phyloP scores from a whole-genome alignment of 2,113 vertebrate genomes.

The Tyrannus savana region DNA sequence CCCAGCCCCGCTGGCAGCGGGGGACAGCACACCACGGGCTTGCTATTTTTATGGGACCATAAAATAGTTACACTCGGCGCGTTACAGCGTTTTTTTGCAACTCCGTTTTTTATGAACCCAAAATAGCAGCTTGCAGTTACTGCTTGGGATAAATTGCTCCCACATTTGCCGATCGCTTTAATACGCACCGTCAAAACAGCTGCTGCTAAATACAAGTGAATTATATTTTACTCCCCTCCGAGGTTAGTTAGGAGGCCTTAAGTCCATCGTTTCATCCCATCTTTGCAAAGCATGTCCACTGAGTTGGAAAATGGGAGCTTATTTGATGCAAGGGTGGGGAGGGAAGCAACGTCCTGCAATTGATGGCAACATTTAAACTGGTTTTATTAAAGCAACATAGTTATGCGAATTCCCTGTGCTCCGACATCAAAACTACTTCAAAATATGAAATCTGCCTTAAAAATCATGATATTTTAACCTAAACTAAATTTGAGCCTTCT shows the following conservation, averaged over 20 bases:
- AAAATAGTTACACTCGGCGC: conserved; percentile 31
- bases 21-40: background rate
- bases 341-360: background rate
- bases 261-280: background rate
- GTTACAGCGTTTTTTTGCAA: conserved; percentile 30
- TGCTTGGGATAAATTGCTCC: conserved; percentile 62
- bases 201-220: conserved; percentile 29
- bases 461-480: background rate
- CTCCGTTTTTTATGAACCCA: conserved; percentile 66
- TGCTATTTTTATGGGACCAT: conserved; percentile 47
- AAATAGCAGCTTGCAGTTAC: conserved; percentile 63
- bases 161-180: conserved; percentile 45
- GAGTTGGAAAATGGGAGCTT: conserved; percentile 6
- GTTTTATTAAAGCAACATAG: background rate
- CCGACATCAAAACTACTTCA: background rate
- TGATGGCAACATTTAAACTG: background rate
- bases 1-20: no score
- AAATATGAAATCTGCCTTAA: background rate
- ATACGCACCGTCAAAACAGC: conserved; percentile 9
- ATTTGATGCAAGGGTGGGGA: background rate
- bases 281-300: background rate
- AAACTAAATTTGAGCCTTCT: background rate
- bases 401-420: background rate
- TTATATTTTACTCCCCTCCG: conserved; percentile 12
- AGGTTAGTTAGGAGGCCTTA: background rate